Base-by-base conservation (phyloP, 2,888 invertebrate species). In the Pyralis farinalis region DNA sequence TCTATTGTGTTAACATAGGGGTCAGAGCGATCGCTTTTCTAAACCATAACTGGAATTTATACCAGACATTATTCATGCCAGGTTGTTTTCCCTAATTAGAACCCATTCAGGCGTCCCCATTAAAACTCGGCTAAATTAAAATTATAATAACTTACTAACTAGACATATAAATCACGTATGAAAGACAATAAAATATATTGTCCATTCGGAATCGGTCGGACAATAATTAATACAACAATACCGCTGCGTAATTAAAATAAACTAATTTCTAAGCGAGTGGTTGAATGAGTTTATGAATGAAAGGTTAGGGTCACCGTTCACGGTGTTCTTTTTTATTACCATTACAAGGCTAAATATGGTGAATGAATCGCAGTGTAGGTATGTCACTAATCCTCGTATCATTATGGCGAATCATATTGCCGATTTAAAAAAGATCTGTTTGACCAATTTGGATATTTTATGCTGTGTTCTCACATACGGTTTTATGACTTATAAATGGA, bases 121-220 rank as follows among this genome's bases (percentile, higher is more conserved):
- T 88, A 87, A 87, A 87, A 78, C 79, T 75, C 79, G 78, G 80
- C 83, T 81, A 88, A 88, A 88, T 87, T 87, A 87, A 88, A 88
- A 87, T 73, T 82, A 77, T 63, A 87, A 87, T 87, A 87, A 88
- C 85, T 87, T 86, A 87, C 87, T 87, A 88, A 88, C 87, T 88
- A 87, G 86, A 80, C 58, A 53, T 81, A 87, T 88, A 88, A 88
- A 88, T 88, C 88, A 86, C 64, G 47, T 60, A 61, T 62, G 75
- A 77, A 77, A 86, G 81, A 87, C 85, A 85, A 88, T 88, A 85
- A 84, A 86, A 88, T 87, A 87, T 83, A 85, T 84, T 83, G 85
- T 86, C 83, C 74, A 76, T 63, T 16, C 33, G 47, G 37, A 27
- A 40, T 36, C 40, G 63, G 59, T 64, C 69, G 60, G 63, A 56